Evolutionary conservation across 2,797 vertebrate species (phyloP).

Genomic region (Chaenodraco wilsoni): DNA sequence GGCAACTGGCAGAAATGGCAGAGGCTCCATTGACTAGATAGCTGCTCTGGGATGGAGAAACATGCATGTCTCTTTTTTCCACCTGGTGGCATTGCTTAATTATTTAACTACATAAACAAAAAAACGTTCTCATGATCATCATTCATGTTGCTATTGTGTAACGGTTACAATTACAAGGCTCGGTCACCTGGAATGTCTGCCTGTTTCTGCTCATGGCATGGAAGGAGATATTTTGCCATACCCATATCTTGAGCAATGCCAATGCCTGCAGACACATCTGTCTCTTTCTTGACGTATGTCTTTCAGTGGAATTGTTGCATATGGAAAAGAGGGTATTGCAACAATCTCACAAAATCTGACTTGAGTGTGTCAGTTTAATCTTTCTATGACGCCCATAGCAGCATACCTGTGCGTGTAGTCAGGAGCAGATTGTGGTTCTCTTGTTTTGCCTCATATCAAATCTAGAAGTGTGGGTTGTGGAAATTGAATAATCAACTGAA

Average conservation of each 20-base stretch:
- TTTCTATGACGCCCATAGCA: constrained; percentile 14
- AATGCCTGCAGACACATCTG: neutral
- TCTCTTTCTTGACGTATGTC: neutral
- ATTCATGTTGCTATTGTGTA: neutral
- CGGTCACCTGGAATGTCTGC: neutral
- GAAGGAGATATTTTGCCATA: neutral
- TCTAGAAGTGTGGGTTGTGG: constrained; percentile 44
- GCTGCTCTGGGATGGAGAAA: constrained; percentile 35
- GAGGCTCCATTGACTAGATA: constrained; percentile 19
- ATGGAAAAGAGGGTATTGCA: constrained; percentile 9
- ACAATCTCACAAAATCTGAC: constrained; percentile 11
- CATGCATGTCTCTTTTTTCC: constrained; percentile 13
- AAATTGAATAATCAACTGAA: constrained; percentile 55
- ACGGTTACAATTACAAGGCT: neutral
- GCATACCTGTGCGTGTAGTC: constrained; percentile 22
- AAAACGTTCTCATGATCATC: neutral
- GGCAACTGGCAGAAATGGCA: constrained; percentile 44
- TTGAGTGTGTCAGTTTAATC: constrained; percentile 5
- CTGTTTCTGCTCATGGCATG: neutral
- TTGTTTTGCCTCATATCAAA: constrained; percentile 39
- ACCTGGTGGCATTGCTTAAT: constrained; percentile 3
- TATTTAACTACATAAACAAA: neutral
- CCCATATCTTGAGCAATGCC: neutral
- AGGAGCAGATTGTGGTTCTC: constrained; percentile 25
- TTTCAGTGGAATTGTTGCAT: constrained; percentile 16